Evolutionary conservation across 2,797 vertebrate species (phyloP), one percentile per base, ranked within the genome.

Genomic region (Coluber constrictor): DNA sequence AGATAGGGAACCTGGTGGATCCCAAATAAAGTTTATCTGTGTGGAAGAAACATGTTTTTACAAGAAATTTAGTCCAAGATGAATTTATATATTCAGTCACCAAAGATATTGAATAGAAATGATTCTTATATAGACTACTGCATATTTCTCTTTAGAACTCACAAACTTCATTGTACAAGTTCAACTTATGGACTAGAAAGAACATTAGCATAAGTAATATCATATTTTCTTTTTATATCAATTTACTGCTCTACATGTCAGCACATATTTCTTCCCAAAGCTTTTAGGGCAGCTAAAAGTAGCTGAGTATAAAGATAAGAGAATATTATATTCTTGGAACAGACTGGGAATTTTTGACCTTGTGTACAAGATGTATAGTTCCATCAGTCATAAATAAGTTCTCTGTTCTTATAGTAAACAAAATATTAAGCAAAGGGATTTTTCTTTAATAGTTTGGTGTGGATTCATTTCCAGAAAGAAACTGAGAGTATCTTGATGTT

Each of bases 281-380:
- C 54, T 79, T 79, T 89, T 92, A 92, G 87, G 63, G 43, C 27
- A 47, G 87, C 87, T 89, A 92, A 88, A 92, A 89, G 87, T 59
- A 79, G 55, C 87, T 57, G 59, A 92, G 91, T 70, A 89, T 89
- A 89, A 51, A 89, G 37, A 89, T 61, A 83, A 90, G 27, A 92
- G 87, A 47, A 55, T 90, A 43, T 90, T 89, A 83, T 89, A 83
- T 87, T 87, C 18, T 87, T 56, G 51, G 79, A 66, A 87, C 51
- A 93, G 86, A 87, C 60, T 90, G 37, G 47, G 66, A 37, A 83
- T 59, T 54, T 83, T 89, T 74, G 56, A 92, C 91, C 54, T 89
- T 92, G 23, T 57, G 29, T 83, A n/a, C 51, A 74, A 88, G 54
- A 57, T 79, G 55, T 51, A 43, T 60, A 89, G 63, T 86, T 86